These are phyloP conservation scores for Fratercula arctica DNA, from an alignment of 2,797 vertebrate genomes.

Conservation along the genomic window DNA sequence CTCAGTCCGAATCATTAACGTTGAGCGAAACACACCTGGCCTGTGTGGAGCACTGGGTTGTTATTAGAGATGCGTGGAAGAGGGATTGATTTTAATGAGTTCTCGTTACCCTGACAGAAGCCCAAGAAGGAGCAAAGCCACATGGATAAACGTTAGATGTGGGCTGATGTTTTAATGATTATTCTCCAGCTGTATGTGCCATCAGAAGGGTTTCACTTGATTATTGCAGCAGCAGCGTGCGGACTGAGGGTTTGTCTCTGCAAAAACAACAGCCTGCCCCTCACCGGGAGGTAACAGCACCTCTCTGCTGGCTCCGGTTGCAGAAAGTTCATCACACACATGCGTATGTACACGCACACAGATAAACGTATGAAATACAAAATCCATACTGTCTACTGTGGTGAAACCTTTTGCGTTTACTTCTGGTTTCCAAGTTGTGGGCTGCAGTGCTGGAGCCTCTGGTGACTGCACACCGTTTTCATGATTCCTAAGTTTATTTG, in stretches of 20 bases:
- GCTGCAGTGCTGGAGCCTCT: not conserved
- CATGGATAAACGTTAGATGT: rapidly evolving
- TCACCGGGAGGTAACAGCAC: not conserved
- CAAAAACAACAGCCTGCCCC: not conserved
- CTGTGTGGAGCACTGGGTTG: not conserved
- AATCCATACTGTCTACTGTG: not conserved
- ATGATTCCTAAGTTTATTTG: not conserved
- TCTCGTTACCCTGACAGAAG: not conserved
- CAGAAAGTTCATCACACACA: not conserved
- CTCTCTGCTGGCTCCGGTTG: not conserved
- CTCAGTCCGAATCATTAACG: not conserved
- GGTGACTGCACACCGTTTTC: not conserved
- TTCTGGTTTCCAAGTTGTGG: not conserved
- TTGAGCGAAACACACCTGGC: not conserved
- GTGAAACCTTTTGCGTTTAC: not conserved
- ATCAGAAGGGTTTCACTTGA: not conserved
- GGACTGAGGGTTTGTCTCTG: not conserved
- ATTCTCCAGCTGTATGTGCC: not conserved
- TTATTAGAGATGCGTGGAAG: not conserved
- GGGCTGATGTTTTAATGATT: not conserved
- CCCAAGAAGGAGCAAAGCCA: not conserved
- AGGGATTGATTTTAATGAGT: not conserved
- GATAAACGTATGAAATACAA: not conserved
- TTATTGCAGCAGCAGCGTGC: rapidly evolving
- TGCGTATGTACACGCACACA: rapidly evolving